Base-by-base conservation (phyloP, 2,888 invertebrate species). In the Temnothorax ravouxi region DNA sequence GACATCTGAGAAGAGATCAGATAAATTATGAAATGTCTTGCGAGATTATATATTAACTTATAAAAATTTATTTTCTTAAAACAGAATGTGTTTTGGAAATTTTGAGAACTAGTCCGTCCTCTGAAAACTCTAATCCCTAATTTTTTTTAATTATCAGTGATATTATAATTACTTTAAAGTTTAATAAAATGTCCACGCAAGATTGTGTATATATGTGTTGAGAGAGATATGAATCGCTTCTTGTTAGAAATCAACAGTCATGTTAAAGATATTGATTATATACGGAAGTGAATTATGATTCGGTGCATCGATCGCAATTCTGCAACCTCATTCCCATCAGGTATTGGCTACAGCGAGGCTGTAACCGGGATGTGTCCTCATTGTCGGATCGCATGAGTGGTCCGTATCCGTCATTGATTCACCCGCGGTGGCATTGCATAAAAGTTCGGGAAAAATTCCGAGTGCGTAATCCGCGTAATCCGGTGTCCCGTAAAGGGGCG, bases 381-480 rank as follows among this genome's bases (percentile, higher is more conserved):
- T 67, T 67, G 29, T 2, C 66, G 66, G 62, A 25, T 56, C 79
- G 61, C 38, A 80, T 66, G 74, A 66, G n/a, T 67, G 47, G 54
- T 44, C 15, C 62, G 83, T 66, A 92, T 92, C 88, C 87, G 87
- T 71, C 81, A 88, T 91, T 87, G 92, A 92, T 88, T 91, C 91
- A 91, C 86, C 84, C 47, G 50, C 47, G 50, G 64, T 71, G 67
- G 29, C 76, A 84, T 91, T 91, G 88, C 89, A 87, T 85, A 89
- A 88, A 87, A 77, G 69, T 87, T 83, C 75, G 86, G 69, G 59
- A 89, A 87, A 88, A 84, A 87, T 84, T 85, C 44, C 74, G 52
- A 44, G 66, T 77, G 86, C 87, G 88, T 84, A 88, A 89, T 61
- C 61, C 61, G 84, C 76, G 52, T 66, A 77, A 79, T 71, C 34